A percentile compares a stretch with the other conserved stretches of the same genome.
phyloP scores from a whole-genome alignment of 2,113 vertebrate species.

The Eurypyga helias region DNA sequence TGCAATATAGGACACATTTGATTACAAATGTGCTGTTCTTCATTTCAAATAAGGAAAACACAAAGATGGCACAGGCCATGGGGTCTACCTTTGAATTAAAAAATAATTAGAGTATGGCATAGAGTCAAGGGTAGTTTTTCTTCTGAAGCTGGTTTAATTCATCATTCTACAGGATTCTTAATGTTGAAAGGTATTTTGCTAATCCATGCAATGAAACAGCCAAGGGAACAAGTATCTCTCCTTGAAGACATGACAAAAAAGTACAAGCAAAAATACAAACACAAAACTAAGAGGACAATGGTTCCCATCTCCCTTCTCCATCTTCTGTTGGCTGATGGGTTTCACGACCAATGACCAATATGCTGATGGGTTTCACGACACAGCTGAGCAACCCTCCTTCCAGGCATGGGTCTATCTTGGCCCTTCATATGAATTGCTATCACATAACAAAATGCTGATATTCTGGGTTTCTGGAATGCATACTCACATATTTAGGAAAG shows the following conservation, averaged over 20 bases:
- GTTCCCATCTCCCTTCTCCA: neutral
- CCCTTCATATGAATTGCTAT: accelerated
- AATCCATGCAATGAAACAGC: neutral
- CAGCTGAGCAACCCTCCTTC: neutral
- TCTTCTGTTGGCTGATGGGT: neutral
- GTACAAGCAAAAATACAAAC: neutral
- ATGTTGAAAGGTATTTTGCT: neutral
- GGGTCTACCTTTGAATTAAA: neutral
- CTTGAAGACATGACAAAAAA: neutral
- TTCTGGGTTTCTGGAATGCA: neutral
- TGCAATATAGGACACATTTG: neutral
- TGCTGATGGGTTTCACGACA: neutral
- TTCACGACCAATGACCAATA: neutral
- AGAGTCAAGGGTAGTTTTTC: neutral
- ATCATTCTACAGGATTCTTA: neutral
- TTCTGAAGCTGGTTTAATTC: neutral
- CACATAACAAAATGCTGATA: neutral
- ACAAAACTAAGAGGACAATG: neutral
- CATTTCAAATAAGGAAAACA: neutral
- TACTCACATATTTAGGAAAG: neutral
- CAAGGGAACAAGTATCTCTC: neutral
- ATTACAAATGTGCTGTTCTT: neutral
- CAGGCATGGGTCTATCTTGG: neutral
- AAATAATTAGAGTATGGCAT: neutral
- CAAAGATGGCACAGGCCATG: neutral